A percentile compares a stretch with the other conserved stretches of the same genome.
These are phyloP conservation scores for Lasioglossum vierecki DNA, from an alignment of 2,888 invertebrate species.

Conservation along the genomic window DNA sequence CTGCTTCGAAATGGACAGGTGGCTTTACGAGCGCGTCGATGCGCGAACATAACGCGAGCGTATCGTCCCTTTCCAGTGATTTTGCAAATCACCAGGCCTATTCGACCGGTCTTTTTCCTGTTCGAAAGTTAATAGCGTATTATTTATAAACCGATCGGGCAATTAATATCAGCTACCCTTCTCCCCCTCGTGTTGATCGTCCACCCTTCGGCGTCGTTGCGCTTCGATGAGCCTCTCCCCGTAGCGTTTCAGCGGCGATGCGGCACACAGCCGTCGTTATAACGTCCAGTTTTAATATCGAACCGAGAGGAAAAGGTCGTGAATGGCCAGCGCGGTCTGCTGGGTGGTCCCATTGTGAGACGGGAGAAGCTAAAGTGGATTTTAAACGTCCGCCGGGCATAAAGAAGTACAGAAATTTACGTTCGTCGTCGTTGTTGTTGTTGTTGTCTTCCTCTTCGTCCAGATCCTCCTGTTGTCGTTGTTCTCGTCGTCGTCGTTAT, in stretches of 20 bases:
- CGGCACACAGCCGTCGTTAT: slow-evolving; percentile 32
- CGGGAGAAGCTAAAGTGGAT: slow-evolving; percentile 64
- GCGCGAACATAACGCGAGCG: neutral
- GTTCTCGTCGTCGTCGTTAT: neutral
- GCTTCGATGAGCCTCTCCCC: slow-evolving; percentile 18
- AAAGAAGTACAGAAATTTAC: slow-evolving; percentile 69
- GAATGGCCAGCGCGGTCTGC: slow-evolving; percentile 39
- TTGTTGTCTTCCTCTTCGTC: neutral
- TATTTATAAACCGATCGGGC: slow-evolving; percentile 43
- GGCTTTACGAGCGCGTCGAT: slow-evolving; percentile 21
- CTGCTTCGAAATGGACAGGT: neutral
- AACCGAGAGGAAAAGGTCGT: slow-evolving; percentile 40
- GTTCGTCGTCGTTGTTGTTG: slow-evolving; percentile 40
- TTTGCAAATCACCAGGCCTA: slow-evolving; percentile 37
- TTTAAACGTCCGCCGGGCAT: slow-evolving; percentile 67
- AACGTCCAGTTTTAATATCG: slow-evolving; percentile 58
- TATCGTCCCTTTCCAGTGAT: slow-evolving; percentile 34
- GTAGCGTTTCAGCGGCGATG: neutral
- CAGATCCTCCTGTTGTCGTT: neutral
- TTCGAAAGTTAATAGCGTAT: slow-evolving; percentile 15
- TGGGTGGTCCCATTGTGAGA: slow-evolving; percentile 70
- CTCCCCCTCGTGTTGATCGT: neutral
- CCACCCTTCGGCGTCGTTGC: neutral
- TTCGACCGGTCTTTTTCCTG: neutral
- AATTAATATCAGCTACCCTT: slow-evolving; percentile 20